These are phyloP conservation scores for Sebastolobus alascanus DNA, from an alignment of 2,797 vertebrate species.

Conservation along the genomic window DNA sequence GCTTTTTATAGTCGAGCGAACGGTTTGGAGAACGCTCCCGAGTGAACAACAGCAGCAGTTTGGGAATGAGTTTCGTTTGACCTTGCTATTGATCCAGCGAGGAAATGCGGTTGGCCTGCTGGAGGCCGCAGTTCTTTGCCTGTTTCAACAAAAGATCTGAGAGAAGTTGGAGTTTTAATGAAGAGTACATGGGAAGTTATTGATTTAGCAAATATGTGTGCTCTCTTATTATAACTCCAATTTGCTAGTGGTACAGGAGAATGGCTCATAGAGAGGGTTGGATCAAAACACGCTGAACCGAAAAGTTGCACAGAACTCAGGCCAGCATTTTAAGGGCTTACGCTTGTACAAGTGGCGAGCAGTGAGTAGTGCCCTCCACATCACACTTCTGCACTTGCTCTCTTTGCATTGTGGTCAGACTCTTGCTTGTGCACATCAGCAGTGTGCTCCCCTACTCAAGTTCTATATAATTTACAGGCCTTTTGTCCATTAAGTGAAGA, in stretches of 20 bases:
- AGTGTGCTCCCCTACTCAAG: conserved; percentile 21
- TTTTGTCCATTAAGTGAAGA: conserved; percentile 52
- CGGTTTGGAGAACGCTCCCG: conserved; percentile 43
- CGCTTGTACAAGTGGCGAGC: conserved; percentile 2
- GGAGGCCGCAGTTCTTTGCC: conserved; percentile 11
- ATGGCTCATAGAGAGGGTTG: neutral
- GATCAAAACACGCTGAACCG: conserved; percentile 12
- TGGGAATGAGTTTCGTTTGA: conserved; percentile 60
- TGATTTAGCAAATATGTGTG: conserved; percentile 35
- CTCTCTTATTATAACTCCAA: conserved; percentile 25
- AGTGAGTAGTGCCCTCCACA: conserved; percentile 14
- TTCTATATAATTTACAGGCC: conserved; percentile 46
- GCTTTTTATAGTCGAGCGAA: conserved; percentile 58
- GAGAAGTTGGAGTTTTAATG: conserved; percentile 41
- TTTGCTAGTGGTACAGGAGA: conserved; percentile 12
- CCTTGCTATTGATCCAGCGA: conserved; percentile 57
- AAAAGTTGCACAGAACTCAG: conserved; percentile 27
- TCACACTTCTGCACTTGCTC: conserved; percentile 25
- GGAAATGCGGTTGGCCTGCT: conserved; percentile 44
- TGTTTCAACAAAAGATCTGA: conserved; percentile 29
- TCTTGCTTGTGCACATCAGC: conserved; percentile 5
- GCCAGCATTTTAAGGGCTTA: conserved; percentile 26
- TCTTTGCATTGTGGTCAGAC: conserved; percentile 14
- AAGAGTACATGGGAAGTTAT: conserved; percentile 42
- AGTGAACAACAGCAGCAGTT: conserved; percentile 57